Conservation (phyloP, 2,797 vertebrate species). For the Gorsachius magnificus region DNA sequence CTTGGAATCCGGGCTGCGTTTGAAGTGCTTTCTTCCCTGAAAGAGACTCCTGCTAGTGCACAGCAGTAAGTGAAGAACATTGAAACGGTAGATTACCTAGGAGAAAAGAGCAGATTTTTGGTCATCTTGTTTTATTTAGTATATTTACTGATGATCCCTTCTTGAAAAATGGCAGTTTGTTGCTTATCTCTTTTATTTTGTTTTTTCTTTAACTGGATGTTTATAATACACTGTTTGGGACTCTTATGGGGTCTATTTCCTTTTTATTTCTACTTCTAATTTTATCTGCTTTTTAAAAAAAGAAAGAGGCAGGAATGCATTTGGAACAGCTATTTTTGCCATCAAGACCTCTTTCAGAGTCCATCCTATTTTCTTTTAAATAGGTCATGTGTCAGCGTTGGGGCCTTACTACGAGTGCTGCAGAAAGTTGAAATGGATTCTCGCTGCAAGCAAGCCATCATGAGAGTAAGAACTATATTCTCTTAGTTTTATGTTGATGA, state of each 20-base stretch:
- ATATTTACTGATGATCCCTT: background rate
- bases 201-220: background rate
- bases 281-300: background rate
- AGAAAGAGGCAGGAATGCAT: background rate
- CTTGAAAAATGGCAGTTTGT: background rate
- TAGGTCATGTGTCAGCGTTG: constrained; percentile 68
- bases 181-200: background rate
- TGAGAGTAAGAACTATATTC: constrained; percentile 73
- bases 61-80: constrained; percentile 56
- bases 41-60: background rate
- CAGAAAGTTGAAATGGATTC: constrained; percentile 81
- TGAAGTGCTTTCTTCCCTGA: constrained; percentile 82
- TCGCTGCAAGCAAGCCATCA: constrained; percentile 82
- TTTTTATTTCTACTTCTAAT: background rate
- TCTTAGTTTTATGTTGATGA: background rate
- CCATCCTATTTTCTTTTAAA: constrained; percentile 16
- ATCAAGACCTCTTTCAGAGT: background rate
- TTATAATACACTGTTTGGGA: background rate
- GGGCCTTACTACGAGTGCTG: constrained; percentile 80
- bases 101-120: background rate
- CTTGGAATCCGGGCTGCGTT: constrained; percentile 91
- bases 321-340: background rate
- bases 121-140: background rate
- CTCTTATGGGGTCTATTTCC: background rate
- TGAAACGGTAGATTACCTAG: background rate